Percentiles rank a stretch among this genome's conserved stretches.
Evolutionary conservation across 2,797 vertebrate species (phyloP).

Genomic region (Lepidocolaptes lacrymiger): DNA sequence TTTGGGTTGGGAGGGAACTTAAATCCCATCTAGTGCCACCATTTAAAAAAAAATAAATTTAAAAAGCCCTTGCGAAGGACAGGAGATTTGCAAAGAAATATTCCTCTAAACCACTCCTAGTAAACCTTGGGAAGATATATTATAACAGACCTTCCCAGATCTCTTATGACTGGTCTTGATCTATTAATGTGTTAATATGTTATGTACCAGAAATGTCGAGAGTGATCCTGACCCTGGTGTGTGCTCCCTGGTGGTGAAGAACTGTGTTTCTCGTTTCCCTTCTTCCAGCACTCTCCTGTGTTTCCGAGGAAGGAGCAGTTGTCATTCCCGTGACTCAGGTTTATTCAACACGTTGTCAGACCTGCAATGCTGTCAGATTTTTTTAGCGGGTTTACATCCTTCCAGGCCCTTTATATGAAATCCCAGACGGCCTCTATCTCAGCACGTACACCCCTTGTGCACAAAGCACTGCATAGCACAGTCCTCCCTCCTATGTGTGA

Average conservation of each 20-base stretch:
- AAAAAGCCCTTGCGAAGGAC: neutral
- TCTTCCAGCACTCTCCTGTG: neutral
- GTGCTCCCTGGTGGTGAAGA: neutral
- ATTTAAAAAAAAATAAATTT: neutral
- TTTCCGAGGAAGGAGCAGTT: neutral
- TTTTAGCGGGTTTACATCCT: slow-evolving; percentile 16
- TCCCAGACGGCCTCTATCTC: neutral
- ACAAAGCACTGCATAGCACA: neutral
- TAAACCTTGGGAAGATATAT: neutral
- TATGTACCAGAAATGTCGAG: neutral
- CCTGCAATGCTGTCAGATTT: neutral
- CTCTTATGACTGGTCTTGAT: neutral
- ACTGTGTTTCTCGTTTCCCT: neutral
- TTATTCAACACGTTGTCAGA: neutral
- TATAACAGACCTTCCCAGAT: neutral
- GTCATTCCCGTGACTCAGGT: neutral
- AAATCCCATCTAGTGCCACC: too few relatives aligned
- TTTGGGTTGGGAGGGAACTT: too few relatives aligned
- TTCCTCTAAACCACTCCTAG: neutral
- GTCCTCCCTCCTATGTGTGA: neutral
- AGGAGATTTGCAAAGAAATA: neutral
- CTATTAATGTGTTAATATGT: neutral
- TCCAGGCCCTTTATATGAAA: slow-evolving; percentile 23
- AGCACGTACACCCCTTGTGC: neutral
- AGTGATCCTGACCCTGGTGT: neutral